Evolutionary conservation across 1,140 invertebrate genomes (phyloP).

Genomic region (Brachionus rubens): DNA sequence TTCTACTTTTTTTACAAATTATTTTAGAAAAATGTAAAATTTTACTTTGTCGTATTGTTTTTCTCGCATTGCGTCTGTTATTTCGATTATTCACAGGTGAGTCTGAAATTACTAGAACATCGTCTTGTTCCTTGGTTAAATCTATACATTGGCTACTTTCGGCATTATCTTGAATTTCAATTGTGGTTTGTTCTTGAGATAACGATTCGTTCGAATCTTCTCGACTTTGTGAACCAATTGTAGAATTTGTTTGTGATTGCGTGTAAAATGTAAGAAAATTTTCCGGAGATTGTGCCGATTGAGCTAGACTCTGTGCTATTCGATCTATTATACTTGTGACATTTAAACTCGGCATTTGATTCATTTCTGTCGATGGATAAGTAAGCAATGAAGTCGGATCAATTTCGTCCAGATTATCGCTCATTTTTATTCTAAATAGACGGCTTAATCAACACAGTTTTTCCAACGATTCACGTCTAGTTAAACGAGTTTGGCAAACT

Average conservation of each 20-base stretch:
- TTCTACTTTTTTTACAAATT: not conserved
- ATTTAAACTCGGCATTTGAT: not conserved
- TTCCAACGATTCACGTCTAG: too few relatives aligned
- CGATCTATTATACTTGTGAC: not conserved
- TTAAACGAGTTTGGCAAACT: too few relatives aligned
- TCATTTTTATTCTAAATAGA: too few relatives aligned
- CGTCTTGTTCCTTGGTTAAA: constrained; percentile 17
- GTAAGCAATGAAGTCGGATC: not conserved
- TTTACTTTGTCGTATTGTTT: not conserved
- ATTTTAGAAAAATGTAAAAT: not conserved
- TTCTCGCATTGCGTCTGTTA: not conserved
- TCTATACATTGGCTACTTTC: constrained; percentile 10
- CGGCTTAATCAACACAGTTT: too few relatives aligned
- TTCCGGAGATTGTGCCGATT: not conserved
- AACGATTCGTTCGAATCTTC: too few relatives aligned
- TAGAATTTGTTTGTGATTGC: not conserved
- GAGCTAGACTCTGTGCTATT: not conserved
- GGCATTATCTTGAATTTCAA: not conserved
- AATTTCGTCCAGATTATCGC: constrained; percentile 6
- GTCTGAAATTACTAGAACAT: constrained; percentile 20
- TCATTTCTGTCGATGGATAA: not conserved
- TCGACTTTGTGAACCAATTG: not conserved
- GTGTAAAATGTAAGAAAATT: not conserved
- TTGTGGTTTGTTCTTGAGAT: not conserved
- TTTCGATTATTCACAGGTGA: not conserved